Conservation (phyloP, 1,140 invertebrate genomes). For the Drosophila obscura region DNA sequence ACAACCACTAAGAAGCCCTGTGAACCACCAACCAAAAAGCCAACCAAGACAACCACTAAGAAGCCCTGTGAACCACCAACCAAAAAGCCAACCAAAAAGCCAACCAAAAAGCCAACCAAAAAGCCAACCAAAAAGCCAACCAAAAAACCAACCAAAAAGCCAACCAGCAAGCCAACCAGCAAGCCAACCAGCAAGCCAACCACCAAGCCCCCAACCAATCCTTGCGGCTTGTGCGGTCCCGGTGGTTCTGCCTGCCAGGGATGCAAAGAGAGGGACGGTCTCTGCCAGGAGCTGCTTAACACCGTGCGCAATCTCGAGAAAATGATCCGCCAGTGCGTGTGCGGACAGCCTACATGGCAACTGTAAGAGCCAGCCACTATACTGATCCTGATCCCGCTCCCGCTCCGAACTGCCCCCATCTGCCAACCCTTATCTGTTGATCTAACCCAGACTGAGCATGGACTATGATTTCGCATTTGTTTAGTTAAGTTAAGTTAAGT, state of each 20-base stretch:
- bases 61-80: no score
- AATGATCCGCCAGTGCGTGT: conserved; percentile 16
- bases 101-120: neutral
- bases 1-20: neutral
- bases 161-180: neutral
- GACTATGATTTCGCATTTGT: no score
- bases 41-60: neutral
- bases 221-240: conserved; percentile 6
- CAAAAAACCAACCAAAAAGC: neutral
- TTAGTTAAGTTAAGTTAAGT: no score
- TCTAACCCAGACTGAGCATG: no score
- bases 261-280: neutral
- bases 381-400: no score
- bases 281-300: conserved; percentile 4
- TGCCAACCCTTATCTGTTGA: no score
- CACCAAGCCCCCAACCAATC: neutral
- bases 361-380: neutral
- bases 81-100: neutral
- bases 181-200: neutral
- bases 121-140: neutral
- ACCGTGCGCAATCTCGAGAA: neutral
- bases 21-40: neutral
- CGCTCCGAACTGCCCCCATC: no score
- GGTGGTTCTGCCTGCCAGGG: neutral
- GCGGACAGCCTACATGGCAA: neutral